Base-by-base conservation (phyloP, 2,113 vertebrate genomes). In the Labrus mixtus region DNA sequence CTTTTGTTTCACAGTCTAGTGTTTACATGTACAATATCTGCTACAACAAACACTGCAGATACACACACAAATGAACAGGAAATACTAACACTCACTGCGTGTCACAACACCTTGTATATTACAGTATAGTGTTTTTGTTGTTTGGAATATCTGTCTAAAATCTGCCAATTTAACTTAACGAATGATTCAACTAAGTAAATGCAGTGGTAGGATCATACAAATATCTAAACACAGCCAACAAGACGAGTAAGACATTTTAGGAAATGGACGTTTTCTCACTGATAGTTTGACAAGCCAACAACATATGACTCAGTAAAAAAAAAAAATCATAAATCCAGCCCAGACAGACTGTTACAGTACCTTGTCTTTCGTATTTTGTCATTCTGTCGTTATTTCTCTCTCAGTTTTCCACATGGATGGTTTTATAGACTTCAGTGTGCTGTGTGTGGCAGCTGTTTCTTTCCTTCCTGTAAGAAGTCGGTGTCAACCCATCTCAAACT, bases 301-400 rank as follows among this genome's bases (percentile, higher is more conserved):
- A 46, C 41, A 61, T 22, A 72, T 62, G n/a, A n/a, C n/a, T n/a
- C n/a, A n/a, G n/a, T n/a, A n/a, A n/a, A n/a, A n/a, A n/a, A n/a
- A n/a, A n/a, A n/a, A n/a, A n/a, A n/a, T n/a, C n/a, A 39, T 54
- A 39, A 72, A 63, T 10, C 13, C 10, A 29, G 17, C 15, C 12
- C 4, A 4, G 15, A 8, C 8, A 15, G 19, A 20, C 36, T 4
- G 12, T 37, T 10, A 76, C 62, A 16, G 17, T 92, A 91, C 88
- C 88, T 73, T 19, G 10, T 62, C 51, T 29, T 3, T 78, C 23
- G 41, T 76, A 68, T 39, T 73, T 83, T 54, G 68, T 78, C 87
- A 90, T 91, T n/a, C 43, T 13, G 57, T 8, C 7, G 29, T 55
- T 63, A 15, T 59, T 69, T 20, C 23, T 20, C 39, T 59, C n/a